A percentile compares a stretch with the other conserved stretches of the same genome.
Conservation (phyloP, 2,888 invertebrate species). For the Xanthia togata region DNA sequence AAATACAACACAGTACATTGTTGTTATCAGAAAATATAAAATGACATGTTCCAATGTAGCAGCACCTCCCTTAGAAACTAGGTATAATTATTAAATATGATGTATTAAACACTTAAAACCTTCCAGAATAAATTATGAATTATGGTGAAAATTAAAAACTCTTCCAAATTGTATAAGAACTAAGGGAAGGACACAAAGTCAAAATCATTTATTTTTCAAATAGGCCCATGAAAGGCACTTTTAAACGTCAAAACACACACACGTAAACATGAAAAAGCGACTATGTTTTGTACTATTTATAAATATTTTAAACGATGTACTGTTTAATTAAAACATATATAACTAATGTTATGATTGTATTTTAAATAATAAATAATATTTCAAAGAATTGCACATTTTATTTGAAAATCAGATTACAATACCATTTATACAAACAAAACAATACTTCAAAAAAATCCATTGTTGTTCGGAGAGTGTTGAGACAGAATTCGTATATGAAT, state of each 20-base stretch:
- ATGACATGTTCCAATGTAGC: neutral
- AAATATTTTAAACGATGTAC: constrained; percentile 3
- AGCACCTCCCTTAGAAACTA: neutral
- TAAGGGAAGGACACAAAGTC: neutral
- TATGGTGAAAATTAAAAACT: neutral
- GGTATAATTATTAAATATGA: neutral
- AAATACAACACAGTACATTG: too few species aligned
- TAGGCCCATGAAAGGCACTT: too few species aligned
- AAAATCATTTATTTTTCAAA: too few species aligned
- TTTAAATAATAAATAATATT: too few species aligned
- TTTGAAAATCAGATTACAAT: constrained; percentile 18
- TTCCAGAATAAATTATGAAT: neutral
- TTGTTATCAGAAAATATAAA: neutral
- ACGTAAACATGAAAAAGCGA: neutral
- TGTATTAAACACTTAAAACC: neutral
- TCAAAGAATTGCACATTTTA: constrained; percentile 16
- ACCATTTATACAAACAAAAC: neutral
- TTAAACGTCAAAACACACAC: too few species aligned
- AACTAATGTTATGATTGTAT: too few species aligned
- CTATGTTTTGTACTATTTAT: neutral
- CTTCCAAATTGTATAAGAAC: neutral
- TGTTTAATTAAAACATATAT: constrained; percentile 27
- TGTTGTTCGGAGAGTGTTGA: constrained; percentile 64
- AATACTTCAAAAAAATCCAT: constrained; percentile 42
- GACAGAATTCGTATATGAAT: constrained; percentile 74